Conservation (phyloP, 2,113 vertebrate species). For the Marmota flaviventris region DNA sequence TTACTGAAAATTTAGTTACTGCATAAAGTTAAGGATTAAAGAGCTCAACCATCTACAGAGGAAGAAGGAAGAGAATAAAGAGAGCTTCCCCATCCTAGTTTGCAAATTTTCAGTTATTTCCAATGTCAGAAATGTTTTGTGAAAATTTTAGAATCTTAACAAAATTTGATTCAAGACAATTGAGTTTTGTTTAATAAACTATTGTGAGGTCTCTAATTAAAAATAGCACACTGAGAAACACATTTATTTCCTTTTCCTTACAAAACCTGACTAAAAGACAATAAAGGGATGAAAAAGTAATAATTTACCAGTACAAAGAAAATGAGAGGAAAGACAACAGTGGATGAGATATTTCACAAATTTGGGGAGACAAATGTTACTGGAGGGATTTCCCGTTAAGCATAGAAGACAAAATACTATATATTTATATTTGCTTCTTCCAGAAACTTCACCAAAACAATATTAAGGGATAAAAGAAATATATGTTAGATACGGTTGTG, state of each 20-base stretch:
- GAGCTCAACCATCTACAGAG: not conserved
- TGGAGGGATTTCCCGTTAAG: not conserved
- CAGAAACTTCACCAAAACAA: not conserved
- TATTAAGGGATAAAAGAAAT: not conserved
- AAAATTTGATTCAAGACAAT: not conserved
- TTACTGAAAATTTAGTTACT: not conserved
- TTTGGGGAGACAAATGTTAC: not conserved
- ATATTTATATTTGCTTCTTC: not conserved
- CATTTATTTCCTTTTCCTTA: not conserved
- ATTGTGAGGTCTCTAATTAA: not conserved
- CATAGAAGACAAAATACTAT: not conserved
- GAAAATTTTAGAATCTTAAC: not conserved
- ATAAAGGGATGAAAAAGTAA: not conserved
- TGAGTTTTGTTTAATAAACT: not conserved
- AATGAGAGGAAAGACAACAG: not conserved
- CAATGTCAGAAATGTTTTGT: not conserved
- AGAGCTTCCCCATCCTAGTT: not conserved
- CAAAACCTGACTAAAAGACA: not conserved
- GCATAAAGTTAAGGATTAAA: not conserved
- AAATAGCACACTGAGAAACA: not conserved
- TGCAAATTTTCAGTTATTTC: not conserved
- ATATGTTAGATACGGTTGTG: not conserved
- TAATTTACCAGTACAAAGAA: not conserved
- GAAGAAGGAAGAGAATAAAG: not conserved
- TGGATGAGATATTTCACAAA: constrained; percentile 8